Percentiles rank a stretch among this genome's conserved stretches.
phyloP scores from a whole-genome alignment of 23 tunicate genomes.

The Clavelina lepadiformis region DNA sequence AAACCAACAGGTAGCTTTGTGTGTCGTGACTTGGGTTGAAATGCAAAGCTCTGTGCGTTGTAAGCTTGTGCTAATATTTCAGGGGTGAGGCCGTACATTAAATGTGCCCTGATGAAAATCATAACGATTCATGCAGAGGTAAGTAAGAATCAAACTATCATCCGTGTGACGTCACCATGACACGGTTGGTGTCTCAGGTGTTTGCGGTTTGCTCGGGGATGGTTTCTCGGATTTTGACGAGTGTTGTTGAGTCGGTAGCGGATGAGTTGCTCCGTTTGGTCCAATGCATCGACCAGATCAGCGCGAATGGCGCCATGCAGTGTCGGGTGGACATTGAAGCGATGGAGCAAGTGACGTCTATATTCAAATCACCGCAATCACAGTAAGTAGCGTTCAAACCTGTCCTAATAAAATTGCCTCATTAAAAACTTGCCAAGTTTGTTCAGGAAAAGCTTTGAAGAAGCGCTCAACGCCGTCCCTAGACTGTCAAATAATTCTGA shows the following conservation, averaged over 20 bases:
- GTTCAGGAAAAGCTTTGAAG: constrained; percentile 42
- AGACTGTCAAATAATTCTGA: constrained; percentile 20
- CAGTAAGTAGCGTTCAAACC: too few species aligned
- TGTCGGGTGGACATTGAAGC: constrained; percentile 66
- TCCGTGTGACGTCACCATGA: neutral
- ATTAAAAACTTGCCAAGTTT: neutral
- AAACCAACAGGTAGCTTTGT: constrained; percentile 49
- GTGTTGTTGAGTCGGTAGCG: constrained; percentile 39
- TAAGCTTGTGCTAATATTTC: neutral
- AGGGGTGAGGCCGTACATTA: constrained; percentile 93
- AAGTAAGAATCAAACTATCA: neutral
- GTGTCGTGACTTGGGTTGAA: too few species aligned
- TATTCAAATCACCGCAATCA: constrained; percentile 31
- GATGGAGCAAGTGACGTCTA: constrained; percentile 50
- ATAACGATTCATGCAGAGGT: constrained; percentile 93
- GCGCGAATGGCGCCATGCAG: constrained; percentile 73
- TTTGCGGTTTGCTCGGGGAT: constrained; percentile 62
- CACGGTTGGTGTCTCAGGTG: constrained; percentile 31
- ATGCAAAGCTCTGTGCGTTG: neutral
- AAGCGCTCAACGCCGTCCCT: constrained; percentile 41
- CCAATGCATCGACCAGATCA: constrained; percentile 58
- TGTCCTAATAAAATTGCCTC: neutral
- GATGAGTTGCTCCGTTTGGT: constrained; percentile 76
- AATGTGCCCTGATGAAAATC: constrained; percentile 60
- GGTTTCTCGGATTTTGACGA: constrained; percentile 36